phyloP scores from a whole-genome alignment of 2,113 vertebrate species.

The Zosterops borbonicus region DNA sequence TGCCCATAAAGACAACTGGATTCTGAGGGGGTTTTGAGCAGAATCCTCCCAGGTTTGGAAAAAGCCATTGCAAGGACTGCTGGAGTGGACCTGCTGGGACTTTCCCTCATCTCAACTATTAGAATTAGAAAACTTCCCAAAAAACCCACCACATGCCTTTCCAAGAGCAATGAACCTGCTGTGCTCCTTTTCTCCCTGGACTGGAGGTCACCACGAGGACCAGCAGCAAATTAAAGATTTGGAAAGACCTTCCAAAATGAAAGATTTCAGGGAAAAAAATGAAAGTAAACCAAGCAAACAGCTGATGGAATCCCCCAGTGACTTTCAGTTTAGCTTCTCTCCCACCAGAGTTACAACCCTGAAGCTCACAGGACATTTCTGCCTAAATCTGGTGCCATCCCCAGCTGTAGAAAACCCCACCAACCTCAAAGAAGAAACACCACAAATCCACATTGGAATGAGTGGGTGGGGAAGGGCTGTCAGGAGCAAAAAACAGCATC shows the following conservation, averaged over 20 bases:
- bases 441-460: background rate
- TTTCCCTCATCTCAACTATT: background rate
- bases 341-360: background rate
- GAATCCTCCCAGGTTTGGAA: background rate
- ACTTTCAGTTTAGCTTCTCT: background rate
- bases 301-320: background rate
- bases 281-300: background rate
- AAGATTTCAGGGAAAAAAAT: background rate
- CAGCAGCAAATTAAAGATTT: background rate
- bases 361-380: background rate
- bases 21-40: background rate
- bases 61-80: background rate
- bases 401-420: background rate
- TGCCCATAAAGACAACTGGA: background rate
- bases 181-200: background rate
- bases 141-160: background rate
- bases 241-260: no score
- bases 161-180: background rate
- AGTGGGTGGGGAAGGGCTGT: rapidly evolving
- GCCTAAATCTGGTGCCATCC: background rate
- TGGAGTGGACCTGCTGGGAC: background rate
- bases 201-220: rapidly evolving
- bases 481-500: no score
- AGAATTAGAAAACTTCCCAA: background rate
- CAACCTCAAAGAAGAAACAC: background rate